Conservation (phyloP, 2,888 invertebrate species). For the Nasonovia ribisnigri region DNA sequence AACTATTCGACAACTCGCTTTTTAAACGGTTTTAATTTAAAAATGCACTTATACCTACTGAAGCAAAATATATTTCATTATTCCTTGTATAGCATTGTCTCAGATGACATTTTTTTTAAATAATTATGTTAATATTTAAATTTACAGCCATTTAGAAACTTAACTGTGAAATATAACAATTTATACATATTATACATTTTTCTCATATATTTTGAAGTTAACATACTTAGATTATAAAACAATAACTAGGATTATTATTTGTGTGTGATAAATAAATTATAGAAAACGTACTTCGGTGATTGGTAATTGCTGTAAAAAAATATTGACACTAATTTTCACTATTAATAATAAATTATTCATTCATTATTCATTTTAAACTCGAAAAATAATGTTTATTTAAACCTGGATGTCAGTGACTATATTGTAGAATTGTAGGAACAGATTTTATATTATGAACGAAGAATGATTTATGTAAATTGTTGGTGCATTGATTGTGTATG, state of each 20-base stretch:
- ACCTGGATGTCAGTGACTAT: background rate
- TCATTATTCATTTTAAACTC: background rate
- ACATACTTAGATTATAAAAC: background rate
- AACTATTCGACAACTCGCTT: background rate
- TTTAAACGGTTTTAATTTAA: too few relatives aligned
- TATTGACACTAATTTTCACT: background rate
- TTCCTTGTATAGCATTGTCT: background rate
- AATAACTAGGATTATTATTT: background rate
- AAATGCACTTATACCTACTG: too few relatives aligned
- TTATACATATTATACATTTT: background rate
- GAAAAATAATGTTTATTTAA: background rate
- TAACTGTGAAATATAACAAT: background rate
- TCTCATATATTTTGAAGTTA: background rate
- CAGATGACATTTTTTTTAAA: background rate
- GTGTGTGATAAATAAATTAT: background rate
- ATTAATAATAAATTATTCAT: too few relatives aligned
- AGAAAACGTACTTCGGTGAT: background rate
- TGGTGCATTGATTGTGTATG: background rate
- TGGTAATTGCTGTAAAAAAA: background rate
- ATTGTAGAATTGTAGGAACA: too few relatives aligned
- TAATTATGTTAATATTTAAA: background rate
- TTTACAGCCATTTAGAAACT: background rate
- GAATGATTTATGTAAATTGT: background rate
- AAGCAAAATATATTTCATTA: background rate
- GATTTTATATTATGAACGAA: background rate